Percentiles rank a stretch among this genome's conserved stretches.
Evolutionary conservation across 1,140 invertebrate genomes (phyloP).

Genomic region (Antheraea mylitta): DNA sequence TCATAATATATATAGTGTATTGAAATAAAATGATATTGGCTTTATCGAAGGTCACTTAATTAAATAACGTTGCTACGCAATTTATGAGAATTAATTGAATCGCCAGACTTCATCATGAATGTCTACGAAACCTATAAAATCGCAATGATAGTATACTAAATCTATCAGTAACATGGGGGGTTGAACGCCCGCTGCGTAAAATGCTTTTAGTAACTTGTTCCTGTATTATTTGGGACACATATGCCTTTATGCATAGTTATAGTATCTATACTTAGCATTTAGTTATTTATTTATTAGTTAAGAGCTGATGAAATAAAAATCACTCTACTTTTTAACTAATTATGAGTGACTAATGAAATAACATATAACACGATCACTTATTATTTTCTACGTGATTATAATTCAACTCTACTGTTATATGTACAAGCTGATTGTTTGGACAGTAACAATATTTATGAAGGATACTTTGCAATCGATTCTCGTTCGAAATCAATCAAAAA

Average conservation of each 20-base stretch:
- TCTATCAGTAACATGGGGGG: constrained; percentile 1
- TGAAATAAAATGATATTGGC: not conserved
- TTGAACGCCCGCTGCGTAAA: not conserved
- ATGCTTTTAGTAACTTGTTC: constrained; percentile 5
- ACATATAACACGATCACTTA: too few relatives aligned
- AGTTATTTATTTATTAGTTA: not conserved
- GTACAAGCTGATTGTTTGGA: too few relatives aligned
- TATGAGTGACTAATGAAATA: too few relatives aligned
- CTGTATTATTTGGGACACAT: constrained; percentile 1
- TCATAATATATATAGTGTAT: not conserved
- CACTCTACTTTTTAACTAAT: not conserved
- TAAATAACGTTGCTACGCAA: not conserved
- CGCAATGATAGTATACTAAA: constrained; percentile 6
- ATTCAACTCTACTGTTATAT: too few relatives aligned
- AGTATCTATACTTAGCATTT: not conserved
- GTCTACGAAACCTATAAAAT: constrained; percentile 9
- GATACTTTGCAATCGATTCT: too few relatives aligned
- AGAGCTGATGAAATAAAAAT: too few relatives aligned
- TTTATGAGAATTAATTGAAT: constrained; percentile 1
- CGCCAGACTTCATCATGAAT: constrained; percentile 3
- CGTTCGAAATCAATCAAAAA: too few relatives aligned
- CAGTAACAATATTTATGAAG: too few relatives aligned
- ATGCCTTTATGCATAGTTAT: not conserved
- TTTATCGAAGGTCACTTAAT: not conserved
- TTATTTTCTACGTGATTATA: too few relatives aligned